These are phyloP conservation scores for Rhagonycha lutea DNA, from an alignment of 2,888 invertebrate genomes.

Conservation along the genomic window DNA sequence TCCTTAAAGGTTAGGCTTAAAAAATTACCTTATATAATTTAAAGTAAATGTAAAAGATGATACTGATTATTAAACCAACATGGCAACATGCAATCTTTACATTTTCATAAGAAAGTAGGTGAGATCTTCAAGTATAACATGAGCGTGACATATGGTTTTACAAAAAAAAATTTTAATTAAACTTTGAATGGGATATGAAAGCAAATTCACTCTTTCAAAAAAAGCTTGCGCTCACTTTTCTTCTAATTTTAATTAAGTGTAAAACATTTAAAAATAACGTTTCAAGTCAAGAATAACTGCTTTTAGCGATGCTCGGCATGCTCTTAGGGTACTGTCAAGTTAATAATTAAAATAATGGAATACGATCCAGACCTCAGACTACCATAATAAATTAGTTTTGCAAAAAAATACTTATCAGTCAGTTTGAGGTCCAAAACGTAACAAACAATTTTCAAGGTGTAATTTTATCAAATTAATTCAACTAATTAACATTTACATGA, in stretches of 20 bases:
- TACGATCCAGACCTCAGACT: not conserved
- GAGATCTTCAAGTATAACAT: not conserved
- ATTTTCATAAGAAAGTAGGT: not conserved
- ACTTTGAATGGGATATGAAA: not conserved
- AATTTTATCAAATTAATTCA: not conserved
- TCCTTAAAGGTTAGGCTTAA: not conserved
- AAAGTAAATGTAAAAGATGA: not conserved
- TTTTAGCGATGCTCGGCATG: not conserved
- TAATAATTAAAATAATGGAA: not conserved
- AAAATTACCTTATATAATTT: not conserved
- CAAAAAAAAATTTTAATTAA: not conserved
- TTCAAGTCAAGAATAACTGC: not conserved
- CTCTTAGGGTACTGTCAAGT: not conserved
- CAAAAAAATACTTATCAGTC: not conserved
- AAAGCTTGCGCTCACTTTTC: not conserved
- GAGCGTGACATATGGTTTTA: not conserved
- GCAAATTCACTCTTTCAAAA: not conserved
- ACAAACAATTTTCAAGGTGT: not conserved
- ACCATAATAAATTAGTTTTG: not conserved
- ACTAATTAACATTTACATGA: not conserved
- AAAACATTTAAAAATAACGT: not conserved
- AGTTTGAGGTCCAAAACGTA: not conserved
- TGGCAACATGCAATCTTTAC: not conserved
- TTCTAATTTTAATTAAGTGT: not conserved
- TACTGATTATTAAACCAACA: not conserved